These are phyloP conservation scores for Epinephelus fuscoguttatus DNA, from an alignment of 2,113 vertebrate genomes.

Conservation along the genomic window DNA sequence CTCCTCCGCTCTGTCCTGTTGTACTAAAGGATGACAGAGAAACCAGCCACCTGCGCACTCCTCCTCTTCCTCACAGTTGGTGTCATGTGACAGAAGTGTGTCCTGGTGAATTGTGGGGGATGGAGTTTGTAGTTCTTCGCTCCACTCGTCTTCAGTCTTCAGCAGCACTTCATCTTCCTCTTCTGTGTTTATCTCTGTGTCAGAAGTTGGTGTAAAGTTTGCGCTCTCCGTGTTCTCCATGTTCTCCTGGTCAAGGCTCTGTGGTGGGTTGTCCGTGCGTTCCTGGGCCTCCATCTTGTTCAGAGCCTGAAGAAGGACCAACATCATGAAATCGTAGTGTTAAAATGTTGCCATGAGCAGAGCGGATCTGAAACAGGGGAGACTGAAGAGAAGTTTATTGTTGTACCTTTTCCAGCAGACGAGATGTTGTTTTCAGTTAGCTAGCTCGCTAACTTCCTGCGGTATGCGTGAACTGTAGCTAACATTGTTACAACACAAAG, in stretches of 20 bases:
- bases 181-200: neutral
- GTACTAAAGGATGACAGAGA: conserved; percentile 11
- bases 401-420: no score
- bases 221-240: neutral
- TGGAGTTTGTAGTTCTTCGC: conserved; percentile 30
- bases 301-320: conserved; percentile 46
- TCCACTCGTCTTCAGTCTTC: conserved; percentile 1
- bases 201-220: neutral
- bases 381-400: no score
- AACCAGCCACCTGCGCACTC: neutral
- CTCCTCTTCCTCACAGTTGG: neutral
- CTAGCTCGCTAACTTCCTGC: no score
- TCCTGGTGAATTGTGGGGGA: conserved; percentile 44
- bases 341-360: no score
- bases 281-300: conserved; percentile 58
- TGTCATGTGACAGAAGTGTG: conserved; percentile 8
- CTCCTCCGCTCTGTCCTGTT: conserved; percentile 3
- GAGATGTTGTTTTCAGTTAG: no score
- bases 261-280: neutral
- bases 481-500: no score
- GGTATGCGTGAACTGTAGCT: no score
- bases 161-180: neutral
- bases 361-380: no score
- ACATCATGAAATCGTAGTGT: neutral
- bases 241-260: neutral